Percentiles rank a stretch among this genome's conserved stretches.
phyloP scores from a whole-genome alignment of 2,797 vertebrate species.

The Liasis olivaceus region DNA sequence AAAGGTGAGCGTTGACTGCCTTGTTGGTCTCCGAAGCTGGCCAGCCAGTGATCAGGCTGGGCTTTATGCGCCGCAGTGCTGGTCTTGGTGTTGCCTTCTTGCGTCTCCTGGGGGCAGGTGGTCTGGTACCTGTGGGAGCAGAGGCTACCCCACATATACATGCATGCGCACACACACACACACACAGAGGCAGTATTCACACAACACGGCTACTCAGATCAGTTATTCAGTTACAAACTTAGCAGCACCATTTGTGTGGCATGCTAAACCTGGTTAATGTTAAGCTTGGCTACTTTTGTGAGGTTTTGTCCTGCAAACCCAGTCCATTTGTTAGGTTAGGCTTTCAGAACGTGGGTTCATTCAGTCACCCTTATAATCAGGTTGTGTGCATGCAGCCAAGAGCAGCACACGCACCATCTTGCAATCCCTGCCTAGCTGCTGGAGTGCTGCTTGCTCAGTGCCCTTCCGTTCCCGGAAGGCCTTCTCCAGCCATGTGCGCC shows the following conservation, averaged over 20 bases:
- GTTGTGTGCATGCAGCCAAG: not conserved
- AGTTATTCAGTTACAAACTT: not conserved
- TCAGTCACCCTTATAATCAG: not conserved
- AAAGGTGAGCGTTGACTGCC: not conserved
- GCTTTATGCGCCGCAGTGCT: not conserved
- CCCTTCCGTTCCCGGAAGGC: not conserved
- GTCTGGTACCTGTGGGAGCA: not conserved
- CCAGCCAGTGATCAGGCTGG: not conserved
- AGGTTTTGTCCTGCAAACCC: not conserved
- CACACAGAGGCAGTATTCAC: not conserved
- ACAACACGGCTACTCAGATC: not conserved
- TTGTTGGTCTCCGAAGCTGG: not conserved
- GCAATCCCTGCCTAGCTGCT: not conserved
- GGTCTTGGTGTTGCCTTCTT: not conserved
- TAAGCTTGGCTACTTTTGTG: not conserved
- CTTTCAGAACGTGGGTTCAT: not conserved
- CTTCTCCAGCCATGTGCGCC: not conserved
- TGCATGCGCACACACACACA: not conserved
- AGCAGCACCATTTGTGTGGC: not conserved
- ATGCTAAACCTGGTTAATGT: not conserved
- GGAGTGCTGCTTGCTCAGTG: not conserved
- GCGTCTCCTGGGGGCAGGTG: not conserved
- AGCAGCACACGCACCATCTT: not conserved
- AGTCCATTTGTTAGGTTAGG: not conserved
- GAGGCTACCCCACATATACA: not conserved